Conservation (phyloP, 2,113 vertebrate species). For the Phalacrocorax aristotelis region DNA sequence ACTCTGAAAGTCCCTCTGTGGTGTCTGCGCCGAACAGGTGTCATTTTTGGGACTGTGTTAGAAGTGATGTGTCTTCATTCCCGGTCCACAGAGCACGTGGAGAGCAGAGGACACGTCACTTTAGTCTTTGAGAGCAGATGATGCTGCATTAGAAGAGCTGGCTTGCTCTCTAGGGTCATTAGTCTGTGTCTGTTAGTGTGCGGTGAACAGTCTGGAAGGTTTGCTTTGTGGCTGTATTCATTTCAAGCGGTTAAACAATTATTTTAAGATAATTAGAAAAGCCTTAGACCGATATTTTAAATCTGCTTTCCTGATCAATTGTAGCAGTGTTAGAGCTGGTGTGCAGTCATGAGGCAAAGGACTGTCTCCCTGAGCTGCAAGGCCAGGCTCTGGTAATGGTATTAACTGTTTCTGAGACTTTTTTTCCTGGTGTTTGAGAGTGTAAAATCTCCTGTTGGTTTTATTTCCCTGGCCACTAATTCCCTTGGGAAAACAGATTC, state of each 20-base stretch:
- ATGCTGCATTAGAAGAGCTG: conserved; percentile 48
- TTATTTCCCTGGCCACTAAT: not conserved
- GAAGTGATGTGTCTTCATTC: not conserved
- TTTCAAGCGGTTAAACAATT: conserved; percentile 1
- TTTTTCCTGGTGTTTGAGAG: not conserved
- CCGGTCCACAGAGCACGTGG: not conserved
- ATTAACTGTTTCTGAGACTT: not conserved
- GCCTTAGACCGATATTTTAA: conserved; percentile 34
- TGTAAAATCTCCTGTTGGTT: not conserved
- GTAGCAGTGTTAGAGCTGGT: not conserved
- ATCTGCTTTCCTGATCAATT: conserved; percentile 37
- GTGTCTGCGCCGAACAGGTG: not conserved
- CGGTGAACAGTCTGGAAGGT: not conserved
- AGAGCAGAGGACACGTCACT: conserved; percentile 59
- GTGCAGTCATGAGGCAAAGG: conserved; percentile 38
- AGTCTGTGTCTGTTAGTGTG: not conserved
- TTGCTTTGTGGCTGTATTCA: not conserved
- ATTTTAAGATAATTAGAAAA: conserved; percentile 63
- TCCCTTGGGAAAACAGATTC: not conserved
- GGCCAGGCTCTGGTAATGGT: not conserved
- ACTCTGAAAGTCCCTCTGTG: not conserved
- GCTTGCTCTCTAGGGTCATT: conserved; percentile 53
- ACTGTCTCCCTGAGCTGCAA: not conserved
- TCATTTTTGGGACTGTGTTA: not conserved
- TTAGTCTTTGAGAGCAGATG: conserved; percentile 51